These are phyloP conservation scores for Papilio glaucus DNA, from an alignment of 1,140 invertebrate species.

Conservation along the genomic window DNA sequence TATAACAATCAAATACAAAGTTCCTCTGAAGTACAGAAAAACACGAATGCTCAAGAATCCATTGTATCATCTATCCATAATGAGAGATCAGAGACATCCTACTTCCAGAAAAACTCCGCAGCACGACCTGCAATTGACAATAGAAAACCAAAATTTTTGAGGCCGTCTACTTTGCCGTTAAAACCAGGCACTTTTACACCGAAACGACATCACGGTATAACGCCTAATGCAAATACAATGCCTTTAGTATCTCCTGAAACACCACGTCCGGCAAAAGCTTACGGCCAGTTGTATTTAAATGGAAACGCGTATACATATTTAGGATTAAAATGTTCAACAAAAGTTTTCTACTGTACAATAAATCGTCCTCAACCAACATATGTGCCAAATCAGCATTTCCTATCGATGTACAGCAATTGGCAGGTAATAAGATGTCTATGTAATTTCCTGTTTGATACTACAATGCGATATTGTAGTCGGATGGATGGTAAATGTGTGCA, in stretches of 20 bases:
- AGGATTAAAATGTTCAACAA: constrained; percentile 94
- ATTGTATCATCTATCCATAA: constrained; percentile 49
- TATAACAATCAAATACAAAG: constrained; percentile 79
- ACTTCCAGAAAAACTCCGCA: constrained; percentile 75
- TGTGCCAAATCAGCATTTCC: constrained; percentile 93
- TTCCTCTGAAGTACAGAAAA: constrained; percentile 72
- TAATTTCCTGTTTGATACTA: constrained; percentile 36
- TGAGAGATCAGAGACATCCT: constrained; percentile 79
- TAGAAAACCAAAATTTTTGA: constrained; percentile 87
- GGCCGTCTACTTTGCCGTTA: constrained; percentile 91
- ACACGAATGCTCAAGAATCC: constrained; percentile 61
- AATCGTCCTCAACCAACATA: constrained; percentile 98
- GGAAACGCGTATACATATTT: constrained; percentile 97
- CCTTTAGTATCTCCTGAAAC: constrained; percentile 95
- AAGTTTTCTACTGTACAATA: constrained; percentile 95
- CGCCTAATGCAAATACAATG: constrained; percentile 89
- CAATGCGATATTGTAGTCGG: constrained; percentile 42
- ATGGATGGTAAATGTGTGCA: constrained; percentile 57
- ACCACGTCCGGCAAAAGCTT: constrained; percentile 93
- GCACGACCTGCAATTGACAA: constrained; percentile 60
- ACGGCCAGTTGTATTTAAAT: constrained; percentile 93
- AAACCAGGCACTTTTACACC: constrained; percentile 92
- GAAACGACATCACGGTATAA: constrained; percentile 90
- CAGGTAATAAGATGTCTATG: constrained; percentile 81
- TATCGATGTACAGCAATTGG: constrained; percentile 99